Base-by-base conservation (phyloP, 2,113 vertebrate species). In the Hoplias malabaricus region DNA sequence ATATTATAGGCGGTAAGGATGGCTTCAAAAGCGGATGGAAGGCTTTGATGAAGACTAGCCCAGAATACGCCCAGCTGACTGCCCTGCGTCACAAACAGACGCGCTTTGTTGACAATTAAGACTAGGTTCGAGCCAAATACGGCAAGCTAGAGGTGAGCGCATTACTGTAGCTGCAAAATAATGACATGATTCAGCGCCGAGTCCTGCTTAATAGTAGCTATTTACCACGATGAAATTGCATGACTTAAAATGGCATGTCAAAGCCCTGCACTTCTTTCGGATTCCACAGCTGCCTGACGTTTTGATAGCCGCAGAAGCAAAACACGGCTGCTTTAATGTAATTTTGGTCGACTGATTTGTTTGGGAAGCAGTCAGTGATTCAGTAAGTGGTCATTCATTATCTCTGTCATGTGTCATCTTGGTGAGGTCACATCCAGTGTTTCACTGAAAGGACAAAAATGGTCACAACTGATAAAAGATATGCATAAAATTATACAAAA, bases 1-100 rank as follows among this genome's bases (percentile, higher is more conserved):
- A 92, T 89, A 89, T 90, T 89, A 87, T 82, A 84, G 84, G 83
- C 84, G n/a, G n/a, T n/a, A n/a, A 83, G 82, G 75, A 89, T 88
- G 86, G 82, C 76, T 81, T 84, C 88, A 88, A 88, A 90, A 85
- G 82, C 80, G 85, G 80, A 90, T 90, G 84, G 88, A 83, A 92
- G 87, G 65, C 40, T 75, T 80, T 80, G 73, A 80, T 67, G 83
- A 83, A 85, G 82, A 61, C 71, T 82, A 83, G 83, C 83, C 79
- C 71, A 80, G 80, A 79, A 80, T 16, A 48, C 57, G 80, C 83
- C 46, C 8, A 82, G 78, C 81, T 62, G 56, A 84, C 69, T 80
- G 79, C 23, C 74, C 66, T 10, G 66, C 25, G 66, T 76, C 62
- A 56, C 9, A 4, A 19, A 31, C 33, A 33, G 14, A 70, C 29